These are phyloP conservation scores for Danio kyathit DNA, from an alignment of 2,797 vertebrate genomes.

Conservation along the genomic window DNA sequence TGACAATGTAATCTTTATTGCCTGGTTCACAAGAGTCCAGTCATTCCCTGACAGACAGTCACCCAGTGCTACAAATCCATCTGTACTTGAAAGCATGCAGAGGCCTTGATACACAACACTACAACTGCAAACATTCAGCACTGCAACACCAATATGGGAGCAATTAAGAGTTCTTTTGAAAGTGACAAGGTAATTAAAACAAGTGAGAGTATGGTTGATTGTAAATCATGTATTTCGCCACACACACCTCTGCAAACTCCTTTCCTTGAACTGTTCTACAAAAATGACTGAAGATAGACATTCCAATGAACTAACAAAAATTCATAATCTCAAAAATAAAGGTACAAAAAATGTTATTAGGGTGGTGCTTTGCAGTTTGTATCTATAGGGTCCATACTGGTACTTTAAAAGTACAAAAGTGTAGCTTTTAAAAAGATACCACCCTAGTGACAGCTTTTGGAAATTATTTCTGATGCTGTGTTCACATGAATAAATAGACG, in stretches of 20 bases:
- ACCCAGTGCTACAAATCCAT: conserved; percentile 8
- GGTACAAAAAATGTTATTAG: too few relatives aligned
- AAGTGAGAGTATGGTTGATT: conserved; percentile 45
- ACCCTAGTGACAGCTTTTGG: too few relatives aligned
- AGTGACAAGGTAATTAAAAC: conserved; percentile 55
- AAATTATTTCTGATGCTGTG: too few relatives aligned
- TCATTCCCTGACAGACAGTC: neutral
- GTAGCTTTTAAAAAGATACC: too few relatives aligned
- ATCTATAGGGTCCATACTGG: too few relatives aligned
- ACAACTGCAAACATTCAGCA: conserved; percentile 32
- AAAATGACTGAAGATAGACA: conserved; percentile 1
- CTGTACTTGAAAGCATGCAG: neutral
- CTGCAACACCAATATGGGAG: conserved; percentile 32
- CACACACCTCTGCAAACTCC: conserved; percentile 18
- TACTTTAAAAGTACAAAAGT: too few relatives aligned
- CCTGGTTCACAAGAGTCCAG: neutral
- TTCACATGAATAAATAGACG: too few relatives aligned
- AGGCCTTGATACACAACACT: conserved; percentile 11
- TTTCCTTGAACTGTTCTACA: neutral
- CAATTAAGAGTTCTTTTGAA: conserved; percentile 37
- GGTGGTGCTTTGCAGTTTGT: too few relatives aligned
- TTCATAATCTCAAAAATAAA: too few relatives aligned
- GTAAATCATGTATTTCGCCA: conserved; percentile 45
- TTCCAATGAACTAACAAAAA: neutral
- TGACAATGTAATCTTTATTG: neutral